Evolutionary conservation across 2,888 invertebrate genomes (phyloP), one percentile per base, ranked within the genome.

Genomic region (Neria commutata): DNA sequence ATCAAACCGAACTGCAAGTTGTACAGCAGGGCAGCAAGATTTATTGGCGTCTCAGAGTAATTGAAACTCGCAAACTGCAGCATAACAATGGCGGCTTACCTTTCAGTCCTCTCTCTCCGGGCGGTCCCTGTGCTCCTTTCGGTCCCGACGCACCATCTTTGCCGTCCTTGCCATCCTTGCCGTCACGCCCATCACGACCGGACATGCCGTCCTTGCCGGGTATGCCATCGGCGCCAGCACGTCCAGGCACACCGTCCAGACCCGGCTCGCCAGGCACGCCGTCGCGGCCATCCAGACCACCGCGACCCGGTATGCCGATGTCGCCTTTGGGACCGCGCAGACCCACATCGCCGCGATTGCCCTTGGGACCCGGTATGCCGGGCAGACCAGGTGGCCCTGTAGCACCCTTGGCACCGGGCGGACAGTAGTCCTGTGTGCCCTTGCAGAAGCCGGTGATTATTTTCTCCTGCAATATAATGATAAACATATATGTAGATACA

Each of bases 201-300:
- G 89, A 84, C 23, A 84, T 88, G 34, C 93, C 93, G 63, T 91
- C 88, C 62, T 86, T 88, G 53, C 91, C 90, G 0, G 91, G 89
- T 61, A 85, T 85, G 1, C 94, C 95, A 62, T 94, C 93, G 17
- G 90, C 87, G 0, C 95, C 95, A 62, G 92, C 92, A 55, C 94
- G 85, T 1, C 95, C 94, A 0, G 91, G 91, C 63, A 93, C 87
- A 0, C 95, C 95, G 58, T 80, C 79, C 33, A 95, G 82, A 0
- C 95, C 95, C 0, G 95, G 95, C 72, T 94, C 94, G 0, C 95
- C 95, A 0, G 95, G 94, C 0, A 95, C 88, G 2, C 95, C 95
- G 68, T 95, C 94, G 55, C 93, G 84, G 0, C 95, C 95, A 72
- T 95, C 95, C 1, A 94, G 80, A 0, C 91, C 91, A 0, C 87